Evolutionary conservation across 1,140 invertebrate genomes (phyloP).

Genomic region (Pectinophora gossypiella): DNA sequence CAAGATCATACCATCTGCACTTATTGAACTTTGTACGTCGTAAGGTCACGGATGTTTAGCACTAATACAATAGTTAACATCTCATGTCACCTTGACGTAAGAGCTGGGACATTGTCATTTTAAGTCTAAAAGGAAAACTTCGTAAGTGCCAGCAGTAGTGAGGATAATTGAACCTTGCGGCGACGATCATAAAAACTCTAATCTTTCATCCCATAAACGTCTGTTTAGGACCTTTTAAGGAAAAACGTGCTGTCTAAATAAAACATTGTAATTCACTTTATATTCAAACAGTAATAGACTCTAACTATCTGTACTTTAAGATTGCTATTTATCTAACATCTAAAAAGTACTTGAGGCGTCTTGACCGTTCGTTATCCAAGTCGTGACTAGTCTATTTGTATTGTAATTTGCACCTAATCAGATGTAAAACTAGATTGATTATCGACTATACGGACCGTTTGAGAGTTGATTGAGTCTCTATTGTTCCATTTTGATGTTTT

Average conservation of each 20-base stretch:
- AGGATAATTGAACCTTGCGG: slow-evolving; percentile 25
- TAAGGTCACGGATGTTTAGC: slow-evolving; percentile 72
- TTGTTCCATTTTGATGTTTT: slow-evolving; percentile 38
- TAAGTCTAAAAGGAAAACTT: slow-evolving; percentile 13
- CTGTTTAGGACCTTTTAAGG: slow-evolving; percentile 17
- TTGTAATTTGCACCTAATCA: slow-evolving; percentile 72
- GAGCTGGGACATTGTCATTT: slow-evolving; percentile 56
- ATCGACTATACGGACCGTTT: slow-evolving; percentile 41
- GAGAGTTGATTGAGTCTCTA: slow-evolving; percentile 39
- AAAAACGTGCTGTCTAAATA: not conserved
- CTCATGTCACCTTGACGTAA: slow-evolving; percentile 71
- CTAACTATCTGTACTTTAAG: not conserved
- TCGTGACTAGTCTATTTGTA: slow-evolving; percentile 70
- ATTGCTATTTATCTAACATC: not conserved
- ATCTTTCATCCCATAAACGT: slow-evolving; percentile 24
- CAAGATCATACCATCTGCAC: slow-evolving; percentile 43
- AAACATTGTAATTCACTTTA: not conserved
- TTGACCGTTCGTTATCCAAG: slow-evolving; percentile 7
- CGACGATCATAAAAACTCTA: slow-evolving; percentile 21
- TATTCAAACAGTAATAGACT: not conserved
- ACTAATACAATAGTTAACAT: slow-evolving; percentile 69
- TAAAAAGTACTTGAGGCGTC: not conserved
- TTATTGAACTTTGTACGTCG: slow-evolving; percentile 65
- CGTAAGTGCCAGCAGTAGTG: slow-evolving; percentile 15
- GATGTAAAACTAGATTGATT: slow-evolving; percentile 70